Evolutionary conservation across 2,797 vertebrate genomes (phyloP).

Genomic region (Anguilla marmorata): DNA sequence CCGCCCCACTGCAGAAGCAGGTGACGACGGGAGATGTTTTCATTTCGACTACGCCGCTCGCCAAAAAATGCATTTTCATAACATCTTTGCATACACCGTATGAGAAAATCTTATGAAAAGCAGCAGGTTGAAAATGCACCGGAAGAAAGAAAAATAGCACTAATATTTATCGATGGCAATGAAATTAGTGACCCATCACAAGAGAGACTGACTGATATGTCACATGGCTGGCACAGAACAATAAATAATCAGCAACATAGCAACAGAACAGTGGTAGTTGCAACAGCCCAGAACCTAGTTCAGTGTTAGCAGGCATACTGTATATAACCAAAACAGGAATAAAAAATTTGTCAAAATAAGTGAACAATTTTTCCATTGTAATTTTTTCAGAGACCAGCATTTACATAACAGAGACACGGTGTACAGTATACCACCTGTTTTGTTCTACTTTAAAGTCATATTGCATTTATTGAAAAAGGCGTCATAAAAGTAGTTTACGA

Average conservation of each 20-base stretch:
- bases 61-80: constrained; percentile 56
- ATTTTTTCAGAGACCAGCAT: not conserved
- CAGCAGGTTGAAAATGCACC: not conserved
- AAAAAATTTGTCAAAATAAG: not conserved
- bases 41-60: constrained; percentile 49
- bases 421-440: not conserved
- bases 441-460: constrained; percentile 27
- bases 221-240: not conserved
- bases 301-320: not conserved
- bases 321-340: not conserved
- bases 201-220: not conserved
- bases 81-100: constrained; percentile 50
- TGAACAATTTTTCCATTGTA: not conserved
- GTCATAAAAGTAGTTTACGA: constrained; percentile 62
- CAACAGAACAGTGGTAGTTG: not conserved
- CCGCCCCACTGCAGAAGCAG: constrained; percentile 38
- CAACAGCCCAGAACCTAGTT: not conserved
- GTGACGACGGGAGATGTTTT: constrained; percentile 49
- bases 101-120: not conserved
- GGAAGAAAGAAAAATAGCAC: constrained; percentile 9
- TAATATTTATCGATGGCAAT: not conserved
- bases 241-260: not conserved
- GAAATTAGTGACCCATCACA: not conserved
- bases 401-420: not conserved
- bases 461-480: constrained; percentile 49